A percentile compares a stretch with the other conserved stretches of the same genome.
phyloP scores from a whole-genome alignment of 2,888 invertebrate genomes.

The Ophion ventricosus region DNA sequence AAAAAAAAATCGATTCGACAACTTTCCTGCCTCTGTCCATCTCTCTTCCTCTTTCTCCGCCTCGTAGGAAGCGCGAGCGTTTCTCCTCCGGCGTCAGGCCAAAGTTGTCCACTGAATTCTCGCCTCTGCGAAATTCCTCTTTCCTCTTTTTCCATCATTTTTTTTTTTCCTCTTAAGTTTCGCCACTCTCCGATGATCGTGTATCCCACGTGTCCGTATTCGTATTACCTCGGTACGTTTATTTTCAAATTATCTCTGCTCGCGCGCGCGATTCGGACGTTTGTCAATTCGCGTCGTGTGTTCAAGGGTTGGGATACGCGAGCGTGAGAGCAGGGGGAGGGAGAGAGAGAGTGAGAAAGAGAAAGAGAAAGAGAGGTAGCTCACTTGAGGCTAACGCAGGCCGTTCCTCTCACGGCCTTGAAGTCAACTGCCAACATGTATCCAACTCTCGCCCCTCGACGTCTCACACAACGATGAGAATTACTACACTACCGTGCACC shows the following conservation, averaged over 20 bases:
- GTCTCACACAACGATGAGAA: conserved; percentile 55
- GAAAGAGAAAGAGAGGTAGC: conserved; percentile 25
- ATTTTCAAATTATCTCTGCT: conserved; percentile 23
- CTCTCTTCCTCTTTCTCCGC: conserved; percentile 45
- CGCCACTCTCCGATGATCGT: neutral
- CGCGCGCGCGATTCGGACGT: conserved; percentile 4
- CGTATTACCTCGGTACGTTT: neutral
- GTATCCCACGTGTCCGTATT: neutral
- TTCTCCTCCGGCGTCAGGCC: no score
- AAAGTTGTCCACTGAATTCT: no score
- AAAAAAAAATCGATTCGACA: conserved; percentile 2
- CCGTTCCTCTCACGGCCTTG: conserved; percentile 81
- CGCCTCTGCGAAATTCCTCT: neutral
- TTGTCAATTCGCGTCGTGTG: neutral
- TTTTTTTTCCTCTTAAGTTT: neutral
- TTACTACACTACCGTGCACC: conserved; percentile 46
- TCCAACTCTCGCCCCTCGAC: conserved; percentile 29
- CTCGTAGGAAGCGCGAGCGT: no score
- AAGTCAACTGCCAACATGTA: conserved; percentile 65
- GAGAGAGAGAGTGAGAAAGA: neutral
- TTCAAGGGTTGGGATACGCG: conserved; percentile 2
- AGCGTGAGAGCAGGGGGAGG: neutral
- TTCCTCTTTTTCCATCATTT: neutral
- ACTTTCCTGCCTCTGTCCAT: conserved; percentile 50
- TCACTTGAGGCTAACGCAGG: conserved; percentile 74